These are phyloP conservation scores for Heliconius melpomene DNA, from an alignment of 1,140 invertebrate genomes.

Conservation along the genomic window DNA sequence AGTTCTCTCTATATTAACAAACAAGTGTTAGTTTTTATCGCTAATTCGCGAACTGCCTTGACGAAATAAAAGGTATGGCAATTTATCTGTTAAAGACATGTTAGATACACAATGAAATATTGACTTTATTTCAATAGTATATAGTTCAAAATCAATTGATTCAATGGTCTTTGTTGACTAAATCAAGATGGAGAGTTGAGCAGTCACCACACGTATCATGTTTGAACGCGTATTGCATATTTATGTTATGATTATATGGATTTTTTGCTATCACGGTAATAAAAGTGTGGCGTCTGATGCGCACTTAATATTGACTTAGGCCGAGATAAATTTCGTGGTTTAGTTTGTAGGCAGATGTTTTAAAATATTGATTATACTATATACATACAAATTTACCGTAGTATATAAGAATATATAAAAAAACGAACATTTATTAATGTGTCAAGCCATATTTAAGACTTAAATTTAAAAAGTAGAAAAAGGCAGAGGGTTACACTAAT, in stretches of 20 bases:
- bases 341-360: neutral
- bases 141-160: slow-evolving; percentile 11
- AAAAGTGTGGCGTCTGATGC: slow-evolving; percentile 11
- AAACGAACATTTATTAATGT: too few species aligned
- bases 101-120: neutral
- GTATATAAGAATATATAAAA: too few species aligned
- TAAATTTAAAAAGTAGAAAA: too few species aligned
- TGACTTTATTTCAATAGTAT: slow-evolving; percentile 10
- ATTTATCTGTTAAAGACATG: slow-evolving; percentile 23
- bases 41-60: slow-evolving; percentile 35
- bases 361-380: neutral
- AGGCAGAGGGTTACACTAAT: too few species aligned
- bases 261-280: slow-evolving; percentile 30
- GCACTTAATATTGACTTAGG: neutral
- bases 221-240: slow-evolving; percentile 32
- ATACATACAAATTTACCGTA: too few species aligned
- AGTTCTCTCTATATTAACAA: slow-evolving; percentile 17
- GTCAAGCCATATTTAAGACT: too few species aligned
- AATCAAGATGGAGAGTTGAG: slow-evolving; percentile 27
- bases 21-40: slow-evolving; percentile 30
- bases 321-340: neutral
- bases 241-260: slow-evolving; percentile 33
- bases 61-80: slow-evolving; percentile 35
- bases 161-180: slow-evolving; percentile 18
- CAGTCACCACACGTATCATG: slow-evolving; percentile 32